These are phyloP conservation scores for Atopsyche davidsoni DNA, from an alignment of 1,140 invertebrate genomes.

Conservation along the genomic window DNA sequence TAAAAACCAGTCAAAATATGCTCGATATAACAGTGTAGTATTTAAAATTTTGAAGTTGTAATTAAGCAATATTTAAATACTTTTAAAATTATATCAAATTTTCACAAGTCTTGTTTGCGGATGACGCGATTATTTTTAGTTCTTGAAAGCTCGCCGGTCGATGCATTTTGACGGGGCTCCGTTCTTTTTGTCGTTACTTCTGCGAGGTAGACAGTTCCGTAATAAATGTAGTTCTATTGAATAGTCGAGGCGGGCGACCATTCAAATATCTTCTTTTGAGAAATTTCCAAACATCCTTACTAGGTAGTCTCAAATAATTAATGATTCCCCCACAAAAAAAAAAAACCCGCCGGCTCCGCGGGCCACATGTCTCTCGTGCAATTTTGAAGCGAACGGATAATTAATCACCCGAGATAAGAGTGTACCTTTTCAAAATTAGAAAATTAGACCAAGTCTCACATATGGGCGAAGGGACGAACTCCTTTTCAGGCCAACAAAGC, in stretches of 20 bases:
- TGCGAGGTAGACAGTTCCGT: too few relatives aligned
- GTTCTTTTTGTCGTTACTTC: too few relatives aligned
- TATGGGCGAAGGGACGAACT: constrained; percentile 24
- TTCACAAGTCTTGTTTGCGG: too few relatives aligned
- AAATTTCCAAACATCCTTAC: constrained; percentile 24
- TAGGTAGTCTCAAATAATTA: constrained; percentile 26
- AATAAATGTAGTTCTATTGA: constrained; percentile 28
- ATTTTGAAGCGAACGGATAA: constrained; percentile 25
- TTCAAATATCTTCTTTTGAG: constrained; percentile 25
- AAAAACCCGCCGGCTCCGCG: constrained; percentile 21
- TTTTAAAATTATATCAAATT: too few relatives aligned
- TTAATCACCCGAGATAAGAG: constrained; percentile 30
- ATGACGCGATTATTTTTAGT: too few relatives aligned
- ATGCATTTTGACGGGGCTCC: too few relatives aligned
- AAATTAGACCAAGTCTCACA: constrained; percentile 29
- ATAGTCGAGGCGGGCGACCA: constrained; percentile 12
- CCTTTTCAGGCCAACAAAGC: constrained; percentile 23
- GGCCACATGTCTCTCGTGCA: constrained; percentile 27
- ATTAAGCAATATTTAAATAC: too few relatives aligned
- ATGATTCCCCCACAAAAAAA: constrained; percentile 24
- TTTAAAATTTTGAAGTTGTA: too few relatives aligned
- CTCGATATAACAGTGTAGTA: too few relatives aligned
- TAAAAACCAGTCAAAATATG: too few relatives aligned
- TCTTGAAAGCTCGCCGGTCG: too few relatives aligned
- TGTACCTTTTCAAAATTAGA: constrained; percentile 31